These are phyloP conservation scores for Sceloporus tristichus DNA, from an alignment of 2,113 vertebrate species.

Conservation along the genomic window DNA sequence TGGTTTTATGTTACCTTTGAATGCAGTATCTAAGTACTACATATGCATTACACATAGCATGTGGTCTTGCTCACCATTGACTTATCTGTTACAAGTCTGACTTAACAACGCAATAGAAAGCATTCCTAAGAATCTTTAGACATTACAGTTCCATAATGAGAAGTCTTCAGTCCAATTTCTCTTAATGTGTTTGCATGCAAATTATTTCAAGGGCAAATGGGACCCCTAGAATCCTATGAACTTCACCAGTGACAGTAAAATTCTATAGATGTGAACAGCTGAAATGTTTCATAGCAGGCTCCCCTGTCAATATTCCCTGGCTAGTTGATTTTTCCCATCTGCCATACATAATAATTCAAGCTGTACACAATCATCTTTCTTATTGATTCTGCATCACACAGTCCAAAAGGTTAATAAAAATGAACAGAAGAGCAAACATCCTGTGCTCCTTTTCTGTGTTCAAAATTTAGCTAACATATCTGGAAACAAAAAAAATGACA, in stretches of 20 bases:
- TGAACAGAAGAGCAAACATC: constrained; percentile 32
- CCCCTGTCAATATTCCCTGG: constrained; percentile 29
- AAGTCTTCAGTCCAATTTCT: not conserved
- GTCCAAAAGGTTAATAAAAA: constrained; percentile 31
- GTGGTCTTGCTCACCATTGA: not conserved
- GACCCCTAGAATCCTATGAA: not conserved
- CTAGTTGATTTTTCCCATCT: constrained; percentile 26
- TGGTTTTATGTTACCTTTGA: not conserved
- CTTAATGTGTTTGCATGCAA: not conserved
- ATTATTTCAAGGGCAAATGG: not conserved
- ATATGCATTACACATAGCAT: not conserved
- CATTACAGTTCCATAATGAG: not conserved
- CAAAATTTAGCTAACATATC: not conserved
- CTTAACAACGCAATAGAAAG: not conserved
- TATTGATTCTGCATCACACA: constrained; percentile 45
- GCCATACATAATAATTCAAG: constrained; percentile 41
- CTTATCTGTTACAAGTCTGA: not conserved
- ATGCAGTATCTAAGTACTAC: not conserved
- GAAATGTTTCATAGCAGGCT: constrained; percentile 19
- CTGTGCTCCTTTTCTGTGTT: constrained; percentile 19
- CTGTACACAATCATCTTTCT: constrained; percentile 23
- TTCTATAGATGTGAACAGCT: not conserved
- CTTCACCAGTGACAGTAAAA: not conserved
- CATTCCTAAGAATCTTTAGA: not conserved
- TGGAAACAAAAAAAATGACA: constrained; percentile 35